Evolutionary conservation across 2,113 vertebrate species (phyloP), one percentile per base, ranked within the genome.

Genomic region (Dipodomys merriami): DNA sequence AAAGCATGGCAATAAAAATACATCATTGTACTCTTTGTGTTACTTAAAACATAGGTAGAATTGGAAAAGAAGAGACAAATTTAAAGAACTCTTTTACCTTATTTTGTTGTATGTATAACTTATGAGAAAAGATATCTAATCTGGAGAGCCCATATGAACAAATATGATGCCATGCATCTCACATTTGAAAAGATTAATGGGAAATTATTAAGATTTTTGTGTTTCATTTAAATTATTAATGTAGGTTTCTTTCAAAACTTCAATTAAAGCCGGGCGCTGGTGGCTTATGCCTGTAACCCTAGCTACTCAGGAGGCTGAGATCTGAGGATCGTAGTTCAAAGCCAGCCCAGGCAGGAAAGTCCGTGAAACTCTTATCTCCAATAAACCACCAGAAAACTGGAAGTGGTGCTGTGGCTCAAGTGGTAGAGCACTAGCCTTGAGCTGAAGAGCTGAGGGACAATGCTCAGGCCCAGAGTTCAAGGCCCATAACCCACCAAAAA

Each of bases 11-110:
- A 27, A 25, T 78, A 39, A 84, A 94, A 60, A 84, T 83, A 65
- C 12, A 89, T 83, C 13, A 30, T 72, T 91, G 25, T 67, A 15
- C 68, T 86, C 53, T 67, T 33, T 46, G 35, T 79, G 7, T 13
- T 49, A n/a, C 69, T 91, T 91, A 49, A 77, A 91, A 91, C 1
- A 30, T 20, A 64, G 11, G 53, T 5, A 64, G 60, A 88, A 81
- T 39, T 77, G 35, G 27, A 90, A 93, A n/a, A 30, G 27, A 90
- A 93, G 39, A 30, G 19, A 88, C 91, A 91, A 65, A 35, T 53
- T 81, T 67, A 27, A 74, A 65, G 13, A 90, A 29, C 1, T 1
- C 2, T 79, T 83, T 84, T 83, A 23, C n/a, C 11, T 73, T 2
- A 76, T 8, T 89, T 83, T 91, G 22, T 72, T 79, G 46, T 62